phyloP scores from a whole-genome alignment of 2,113 vertebrate species.

The Hemicordylus capensis region DNA sequence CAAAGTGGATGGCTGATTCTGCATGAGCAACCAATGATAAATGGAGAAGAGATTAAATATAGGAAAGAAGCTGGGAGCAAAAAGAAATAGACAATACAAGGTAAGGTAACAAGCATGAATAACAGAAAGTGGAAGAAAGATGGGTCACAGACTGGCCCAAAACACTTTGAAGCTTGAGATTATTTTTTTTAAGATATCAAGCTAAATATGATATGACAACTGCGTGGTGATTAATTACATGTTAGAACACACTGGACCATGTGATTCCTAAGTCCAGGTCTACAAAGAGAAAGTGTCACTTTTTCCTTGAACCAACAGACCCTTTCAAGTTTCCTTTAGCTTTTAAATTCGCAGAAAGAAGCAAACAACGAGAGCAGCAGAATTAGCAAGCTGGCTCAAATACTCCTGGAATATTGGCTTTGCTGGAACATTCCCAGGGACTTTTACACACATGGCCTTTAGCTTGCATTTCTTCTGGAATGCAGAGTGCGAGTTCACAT shows the following conservation, averaged over 20 bases:
- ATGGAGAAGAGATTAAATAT: background rate
- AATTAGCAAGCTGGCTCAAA: background rate
- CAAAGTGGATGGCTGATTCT: slow-evolving; percentile 84
- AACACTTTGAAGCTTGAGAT: background rate
- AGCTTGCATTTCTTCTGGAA: too few species aligned
- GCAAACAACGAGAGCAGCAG: background rate
- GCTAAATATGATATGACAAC: too few species aligned
- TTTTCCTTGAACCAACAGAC: background rate
- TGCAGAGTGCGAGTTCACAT: too few species aligned
- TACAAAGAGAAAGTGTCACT: background rate
- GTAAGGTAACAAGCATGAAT: too few species aligned
- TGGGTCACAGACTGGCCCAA: background rate
- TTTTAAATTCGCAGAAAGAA: background rate
- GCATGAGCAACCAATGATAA: slow-evolving; percentile 34
- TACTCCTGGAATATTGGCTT: background rate
- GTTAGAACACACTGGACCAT: too few species aligned
- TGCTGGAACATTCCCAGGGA: too few species aligned
- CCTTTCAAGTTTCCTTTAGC: background rate
- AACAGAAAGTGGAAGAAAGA: background rate
- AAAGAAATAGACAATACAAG: background rate
- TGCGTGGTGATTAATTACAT: too few species aligned
- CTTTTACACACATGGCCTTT: too few species aligned
- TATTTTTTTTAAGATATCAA: background rate
- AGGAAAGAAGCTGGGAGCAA: background rate
- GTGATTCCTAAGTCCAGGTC: background rate